Percentiles rank a stretch among this genome's conserved stretches.
Conservation (phyloP, 53 echinoderm and acorn worm species). For the Paelopatides confundens region DNA sequence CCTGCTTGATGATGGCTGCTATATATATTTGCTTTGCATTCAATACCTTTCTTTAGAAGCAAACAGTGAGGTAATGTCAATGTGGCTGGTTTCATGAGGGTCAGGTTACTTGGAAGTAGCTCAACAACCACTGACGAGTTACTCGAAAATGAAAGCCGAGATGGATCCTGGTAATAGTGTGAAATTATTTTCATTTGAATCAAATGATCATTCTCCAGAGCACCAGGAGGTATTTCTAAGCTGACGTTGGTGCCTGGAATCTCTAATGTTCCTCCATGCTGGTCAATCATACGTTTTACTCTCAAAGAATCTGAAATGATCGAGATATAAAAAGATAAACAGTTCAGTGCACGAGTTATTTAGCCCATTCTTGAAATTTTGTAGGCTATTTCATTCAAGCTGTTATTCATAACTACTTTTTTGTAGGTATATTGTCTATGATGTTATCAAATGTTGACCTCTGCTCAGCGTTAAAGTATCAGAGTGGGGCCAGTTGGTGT, state of each 20-base stretch:
- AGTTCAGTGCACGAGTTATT: too few relatives aligned
- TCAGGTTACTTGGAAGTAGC: not conserved
- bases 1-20: not conserved
- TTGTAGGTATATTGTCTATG: too few relatives aligned
- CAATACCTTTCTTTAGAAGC: not conserved
- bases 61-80: slow-evolving; percentile 18
- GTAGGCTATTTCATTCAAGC: too few relatives aligned
- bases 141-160: not conserved
- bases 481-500: too few relatives aligned
- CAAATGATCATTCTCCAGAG: not conserved
- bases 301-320: too few relatives aligned
- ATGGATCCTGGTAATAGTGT: not conserved
- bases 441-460: too few relatives aligned
- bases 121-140: not conserved
- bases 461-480: too few relatives aligned
- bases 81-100: not conserved
- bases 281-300: not conserved
- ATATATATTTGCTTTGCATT: not conserved
- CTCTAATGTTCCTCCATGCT: not conserved
- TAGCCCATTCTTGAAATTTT: too few relatives aligned
- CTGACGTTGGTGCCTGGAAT: not conserved
- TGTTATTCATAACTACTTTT: too few relatives aligned
- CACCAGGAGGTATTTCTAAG: not conserved
- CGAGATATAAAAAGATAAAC: too few relatives aligned
- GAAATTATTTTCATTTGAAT: not conserved